Evolutionary conservation across 2,113 vertebrate genomes (phyloP), one percentile per base, ranked within the genome.

Genomic region (Cyprinodon tularosa): DNA sequence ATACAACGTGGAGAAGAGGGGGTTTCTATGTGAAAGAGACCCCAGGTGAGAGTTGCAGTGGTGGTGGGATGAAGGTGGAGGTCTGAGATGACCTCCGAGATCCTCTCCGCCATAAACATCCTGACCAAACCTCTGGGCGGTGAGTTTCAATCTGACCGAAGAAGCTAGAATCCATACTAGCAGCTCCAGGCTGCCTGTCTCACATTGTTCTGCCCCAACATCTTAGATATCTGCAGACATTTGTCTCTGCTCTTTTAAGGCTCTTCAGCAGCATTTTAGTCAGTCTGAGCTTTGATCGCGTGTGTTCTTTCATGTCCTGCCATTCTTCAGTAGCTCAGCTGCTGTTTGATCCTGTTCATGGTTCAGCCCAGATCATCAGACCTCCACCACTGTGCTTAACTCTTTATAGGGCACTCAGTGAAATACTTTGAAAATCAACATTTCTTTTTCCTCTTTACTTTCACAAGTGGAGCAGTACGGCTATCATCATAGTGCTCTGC

Each of bases 41-140:
- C 47, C 0, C 9, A 15, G 38, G 12, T 70, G 47, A 4, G 4
- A 39, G 4, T 39, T 2, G 5, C 11, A 13, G 8, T 1, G 1
- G 4, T 10, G 42, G 48, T 9, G 3, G 39, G 7, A 53, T 42
- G 47, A 15, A 8, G 20, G 3, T 74, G 22, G 3, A 4, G 5
- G 13, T 67, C 0, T 7, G 1, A 86, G 2, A 94, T 94, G 94
- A 91, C 91, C 9, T 53, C 89, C 9, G 82, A 63, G 11, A 65
- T 94, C 40, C 2, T 93, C 11, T 86, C 82, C 1, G 90, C 90
- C 2, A 60, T 94, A 14, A 74, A 77, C n/a, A 61, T 90, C 9
- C 86, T 95, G 0, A 94, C 87, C 0, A 93, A 86, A 71, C 94
- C 94, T 53, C 22, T 87, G 1, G 37, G 62, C 47, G 93, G 93